Evolutionary conservation across 2,113 vertebrate species (phyloP), one percentile per base, ranked within the genome.

Genomic region (Silurus meridionalis): DNA sequence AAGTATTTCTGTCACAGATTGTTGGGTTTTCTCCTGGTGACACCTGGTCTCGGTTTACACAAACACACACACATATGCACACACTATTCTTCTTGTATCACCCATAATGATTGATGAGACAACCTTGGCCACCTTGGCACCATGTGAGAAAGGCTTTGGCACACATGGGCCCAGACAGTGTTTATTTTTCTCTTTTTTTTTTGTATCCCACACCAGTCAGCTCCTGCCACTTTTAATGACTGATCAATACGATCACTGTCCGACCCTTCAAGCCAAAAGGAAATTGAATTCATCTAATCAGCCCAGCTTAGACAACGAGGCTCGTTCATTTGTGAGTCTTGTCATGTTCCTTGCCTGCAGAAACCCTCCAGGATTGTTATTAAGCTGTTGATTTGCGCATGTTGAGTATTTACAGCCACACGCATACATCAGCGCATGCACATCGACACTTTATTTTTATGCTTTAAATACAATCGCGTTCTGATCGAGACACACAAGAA

Each of bases 1-100:
- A 72, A 83, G 83, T 84, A 69, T 88, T 87, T 78, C 75, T 88
- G 85, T 77, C 85, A 86, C 88, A 90, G 88, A 87, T 89, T 82
- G 84, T 74, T 84, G 84, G 79, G 89, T 83, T 89, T 71, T 74
- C 85, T 89, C 87, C 79, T 79, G 77, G 82, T 86, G 71, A 78
- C 86, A 89, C 82, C 84, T 86, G 86, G 86, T 60, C 86, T 82
- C 64, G 55, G 60, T 28, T 55, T 55, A 81, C 58, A 78, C 50
- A 48, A 52, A 83, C 58, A 79, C 78, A 82, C 60, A 79, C 81
- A 86, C 64, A 64, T 46, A 53, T 67, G 63, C 28, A 5, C 57
- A 52, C n/a, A 28, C 10, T 53, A 58, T 81, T n/a, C 63, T 53
- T 84, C 57, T 80, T 83, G 80, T 83, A 74, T 86, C 81, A 84